Conservation (phyloP, 2,888 invertebrate genomes). For the Ecliptopera silaceata region DNA sequence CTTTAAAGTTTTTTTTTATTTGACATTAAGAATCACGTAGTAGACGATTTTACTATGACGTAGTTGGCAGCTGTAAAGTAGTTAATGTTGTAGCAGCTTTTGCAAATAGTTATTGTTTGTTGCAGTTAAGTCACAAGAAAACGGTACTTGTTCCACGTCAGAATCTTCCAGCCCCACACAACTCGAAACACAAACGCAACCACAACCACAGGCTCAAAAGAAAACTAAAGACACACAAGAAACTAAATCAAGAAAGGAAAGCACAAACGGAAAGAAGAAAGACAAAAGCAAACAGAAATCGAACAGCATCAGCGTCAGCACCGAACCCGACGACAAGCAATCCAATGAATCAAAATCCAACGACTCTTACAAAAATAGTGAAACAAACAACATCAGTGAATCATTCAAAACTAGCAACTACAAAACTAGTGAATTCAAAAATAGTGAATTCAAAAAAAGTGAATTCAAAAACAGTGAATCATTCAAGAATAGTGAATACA, state of each 20-base stretch:
- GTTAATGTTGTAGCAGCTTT: neutral
- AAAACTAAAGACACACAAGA: slow-evolving; percentile 74
- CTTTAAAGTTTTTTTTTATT: no score
- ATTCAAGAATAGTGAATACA: slow-evolving; percentile 21
- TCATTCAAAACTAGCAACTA: slow-evolving; percentile 31
- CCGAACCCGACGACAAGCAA: slow-evolving; percentile 51
- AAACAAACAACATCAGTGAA: slow-evolving; percentile 24
- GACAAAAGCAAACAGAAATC: slow-evolving; percentile 81
- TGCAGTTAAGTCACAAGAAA: slow-evolving; percentile 79
- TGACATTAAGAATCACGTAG: no score
- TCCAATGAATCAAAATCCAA: slow-evolving; percentile 34
- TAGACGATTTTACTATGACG: no score
- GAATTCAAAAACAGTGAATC: slow-evolving; percentile 21
- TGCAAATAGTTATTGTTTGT: slow-evolving; percentile 25
- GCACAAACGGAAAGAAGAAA: slow-evolving; percentile 78
- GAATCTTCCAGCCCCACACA: slow-evolving; percentile 77
- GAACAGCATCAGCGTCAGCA: slow-evolving; percentile 67
- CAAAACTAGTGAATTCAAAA: slow-evolving; percentile 22
- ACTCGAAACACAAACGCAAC: slow-evolving; percentile 44
- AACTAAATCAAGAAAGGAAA: slow-evolving; percentile 71
- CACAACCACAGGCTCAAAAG: slow-evolving; percentile 72
- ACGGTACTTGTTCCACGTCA: slow-evolving; percentile 78
- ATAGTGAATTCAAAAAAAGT: slow-evolving; percentile 25
- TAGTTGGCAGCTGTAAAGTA: no score
- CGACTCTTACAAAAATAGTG: slow-evolving; percentile 27